These are phyloP conservation scores for Mormoops blainvillei DNA, from an alignment of 2,113 vertebrate species.

Conservation along the genomic window DNA sequence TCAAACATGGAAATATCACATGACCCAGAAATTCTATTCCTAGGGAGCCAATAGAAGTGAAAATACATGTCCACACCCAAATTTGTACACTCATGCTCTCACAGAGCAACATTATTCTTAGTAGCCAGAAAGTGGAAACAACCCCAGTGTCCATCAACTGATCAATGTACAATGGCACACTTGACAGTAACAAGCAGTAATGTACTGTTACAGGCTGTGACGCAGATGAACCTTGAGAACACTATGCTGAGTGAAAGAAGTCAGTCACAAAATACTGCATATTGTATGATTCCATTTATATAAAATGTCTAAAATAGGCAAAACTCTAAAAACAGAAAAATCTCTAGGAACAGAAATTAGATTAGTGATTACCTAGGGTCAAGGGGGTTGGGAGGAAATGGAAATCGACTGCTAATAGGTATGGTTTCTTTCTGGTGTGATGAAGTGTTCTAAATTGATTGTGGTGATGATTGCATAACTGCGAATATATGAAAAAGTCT, in stretches of 20 bases:
- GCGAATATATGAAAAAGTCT: not conserved
- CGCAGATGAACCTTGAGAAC: not conserved
- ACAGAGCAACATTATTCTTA: not conserved
- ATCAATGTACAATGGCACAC: not conserved
- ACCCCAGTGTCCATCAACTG: not conserved
- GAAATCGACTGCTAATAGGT: not conserved
- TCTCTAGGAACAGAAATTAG: not conserved
- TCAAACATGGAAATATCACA: not conserved
- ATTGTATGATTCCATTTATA: not conserved
- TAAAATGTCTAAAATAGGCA: not conserved
- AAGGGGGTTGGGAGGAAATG: not conserved
- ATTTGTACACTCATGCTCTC: not conserved
- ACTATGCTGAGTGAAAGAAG: not conserved
- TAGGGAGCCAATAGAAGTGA: not conserved
- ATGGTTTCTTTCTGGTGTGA: not conserved
- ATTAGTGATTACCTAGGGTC: not conserved
- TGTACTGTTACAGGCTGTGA: not conserved
- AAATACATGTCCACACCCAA: not conserved
- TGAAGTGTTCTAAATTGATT: not conserved
- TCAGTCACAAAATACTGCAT: not conserved
- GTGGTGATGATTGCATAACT: not conserved
- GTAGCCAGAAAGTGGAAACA: not conserved
- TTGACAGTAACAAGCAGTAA: not conserved
- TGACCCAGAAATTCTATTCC: not conserved
- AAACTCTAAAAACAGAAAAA: not conserved